These are phyloP conservation scores for Himalopsyche tibetana DNA, from an alignment of 2,888 invertebrate genomes.

Conservation along the genomic window DNA sequence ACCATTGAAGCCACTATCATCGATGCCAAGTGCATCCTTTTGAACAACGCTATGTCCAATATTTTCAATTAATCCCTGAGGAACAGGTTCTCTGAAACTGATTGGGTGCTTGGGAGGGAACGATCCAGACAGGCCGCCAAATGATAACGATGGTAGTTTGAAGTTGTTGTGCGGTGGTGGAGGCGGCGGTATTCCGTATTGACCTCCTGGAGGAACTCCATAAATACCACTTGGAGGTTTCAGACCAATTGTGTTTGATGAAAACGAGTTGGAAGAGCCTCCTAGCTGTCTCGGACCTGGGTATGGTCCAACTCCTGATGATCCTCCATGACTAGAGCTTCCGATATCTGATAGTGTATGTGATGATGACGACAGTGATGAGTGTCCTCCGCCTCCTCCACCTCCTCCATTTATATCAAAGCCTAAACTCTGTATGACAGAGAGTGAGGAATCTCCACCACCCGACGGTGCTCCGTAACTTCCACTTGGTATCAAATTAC, in stretches of 20 bases:
- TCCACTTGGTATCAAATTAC: constrained; percentile 56
- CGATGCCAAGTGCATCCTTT: constrained; percentile 78
- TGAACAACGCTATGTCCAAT: constrained; percentile 81
- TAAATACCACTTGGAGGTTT: constrained; percentile 80
- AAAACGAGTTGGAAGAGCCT: constrained; percentile 66
- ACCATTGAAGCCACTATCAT: constrained; percentile 71
- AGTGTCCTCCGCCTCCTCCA: constrained; percentile 35
- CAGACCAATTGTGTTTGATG: constrained; percentile 70
- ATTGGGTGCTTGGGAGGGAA: constrained; percentile 79
- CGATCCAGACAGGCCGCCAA: constrained; percentile 73
- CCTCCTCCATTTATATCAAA: constrained; percentile 68
- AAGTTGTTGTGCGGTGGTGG: constrained; percentile 68
- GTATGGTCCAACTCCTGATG: constrained; percentile 69
- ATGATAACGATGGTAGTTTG: constrained; percentile 70
- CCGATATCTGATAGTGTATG: constrained; percentile 47
- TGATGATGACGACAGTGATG: neutral
- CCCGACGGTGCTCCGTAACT: constrained; percentile 65
- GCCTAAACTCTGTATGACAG: constrained; percentile 72
- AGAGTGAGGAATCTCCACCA: constrained; percentile 56
- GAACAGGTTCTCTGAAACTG: constrained; percentile 85
- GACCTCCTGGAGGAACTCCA: constrained; percentile 78
- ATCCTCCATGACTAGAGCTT: constrained; percentile 37
- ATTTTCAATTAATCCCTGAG: constrained; percentile 81
- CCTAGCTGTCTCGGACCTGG: constrained; percentile 73
- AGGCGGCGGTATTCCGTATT: constrained; percentile 72